These are phyloP conservation scores for Escarpia spicata DNA, from an alignment of 2,888 invertebrate genomes.

Conservation along the genomic window DNA sequence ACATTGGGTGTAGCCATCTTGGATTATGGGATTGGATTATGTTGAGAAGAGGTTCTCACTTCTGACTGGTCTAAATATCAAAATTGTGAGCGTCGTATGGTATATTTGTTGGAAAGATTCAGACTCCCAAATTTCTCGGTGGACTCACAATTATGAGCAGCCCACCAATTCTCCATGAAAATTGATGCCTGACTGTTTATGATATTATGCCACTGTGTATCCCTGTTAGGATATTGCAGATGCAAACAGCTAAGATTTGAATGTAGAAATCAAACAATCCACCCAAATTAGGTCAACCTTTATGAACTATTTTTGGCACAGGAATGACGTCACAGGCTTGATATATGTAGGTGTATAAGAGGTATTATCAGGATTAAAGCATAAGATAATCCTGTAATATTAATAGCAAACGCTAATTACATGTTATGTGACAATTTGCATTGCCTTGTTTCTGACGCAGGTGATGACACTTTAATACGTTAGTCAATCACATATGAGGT, in stretches of 20 bases:
- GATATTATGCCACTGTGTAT: neutral
- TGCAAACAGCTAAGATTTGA: neutral
- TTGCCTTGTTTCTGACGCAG: neutral
- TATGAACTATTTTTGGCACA: neutral
- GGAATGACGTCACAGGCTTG: neutral
- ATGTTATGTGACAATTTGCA: neutral
- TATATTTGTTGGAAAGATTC: no score
- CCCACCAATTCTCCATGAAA: no score
- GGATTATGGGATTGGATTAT: no score
- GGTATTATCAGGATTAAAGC: neutral
- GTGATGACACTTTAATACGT: neutral
- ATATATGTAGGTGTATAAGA: neutral
- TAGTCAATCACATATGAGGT: neutral
- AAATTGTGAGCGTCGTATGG: no score
- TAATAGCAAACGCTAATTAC: conserved; percentile 12
- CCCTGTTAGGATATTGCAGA: neutral
- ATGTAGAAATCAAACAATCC: neutral
- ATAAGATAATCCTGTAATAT: conserved; percentile 2
- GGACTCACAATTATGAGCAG: no score
- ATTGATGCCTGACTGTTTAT: neutral
- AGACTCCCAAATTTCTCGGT: no score
- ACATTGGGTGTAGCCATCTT: no score
- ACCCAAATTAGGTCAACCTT: neutral
- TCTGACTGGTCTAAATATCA: no score
- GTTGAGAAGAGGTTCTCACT: no score